Base-by-base conservation (phyloP, 2,797 vertebrate genomes). In the Malurus leucopterus region DNA sequence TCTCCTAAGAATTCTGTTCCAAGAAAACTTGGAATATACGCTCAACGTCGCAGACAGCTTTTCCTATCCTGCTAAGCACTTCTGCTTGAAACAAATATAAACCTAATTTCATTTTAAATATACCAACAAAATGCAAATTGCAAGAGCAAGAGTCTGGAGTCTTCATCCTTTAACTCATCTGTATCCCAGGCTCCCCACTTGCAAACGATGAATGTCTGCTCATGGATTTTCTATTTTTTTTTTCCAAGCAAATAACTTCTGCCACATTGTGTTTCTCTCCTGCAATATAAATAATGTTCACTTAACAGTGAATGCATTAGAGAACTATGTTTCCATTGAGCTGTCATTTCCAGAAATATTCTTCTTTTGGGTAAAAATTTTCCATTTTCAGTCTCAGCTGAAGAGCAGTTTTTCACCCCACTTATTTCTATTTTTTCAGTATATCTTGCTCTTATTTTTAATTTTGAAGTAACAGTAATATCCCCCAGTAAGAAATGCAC, bases 51-150 rank as follows among this genome's bases (percentile, higher is more conserved):
- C 79, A 87, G 77, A 65, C 72, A 86, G 79, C 54, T 86, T 89
- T 69, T 71, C 73, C 76, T 80, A 30, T 85, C 86, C 67, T 90
- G 86, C 78, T 78, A 92, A 94, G 82, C 67, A 80, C 76, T 94
- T 89, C 72, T 90, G 63, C 74, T 55, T 20, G 70, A 64, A 91
- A 88, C 65, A 91, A 87, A 84, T 83, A 67, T 83, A 77, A 92
- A 75, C 5, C 8, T 51, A 69, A 64, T 79, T 86, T 87, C 54
- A 69, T 83, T 83, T 90, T 83, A 90, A 51, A 77, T 53, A 74
- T 40, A 86, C 79, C 79, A 93, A 85, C 91, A 80, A 90, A 93
- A 93, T 78, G 86, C 84, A 91, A 90, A 94, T 95, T 83, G 36
- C 47, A 43, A 80, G 44, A 92, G 86, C 82, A 87, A 55, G 89